These are phyloP conservation scores for Oligia fasciuncula DNA, from an alignment of 2,888 invertebrate species.

Conservation along the genomic window DNA sequence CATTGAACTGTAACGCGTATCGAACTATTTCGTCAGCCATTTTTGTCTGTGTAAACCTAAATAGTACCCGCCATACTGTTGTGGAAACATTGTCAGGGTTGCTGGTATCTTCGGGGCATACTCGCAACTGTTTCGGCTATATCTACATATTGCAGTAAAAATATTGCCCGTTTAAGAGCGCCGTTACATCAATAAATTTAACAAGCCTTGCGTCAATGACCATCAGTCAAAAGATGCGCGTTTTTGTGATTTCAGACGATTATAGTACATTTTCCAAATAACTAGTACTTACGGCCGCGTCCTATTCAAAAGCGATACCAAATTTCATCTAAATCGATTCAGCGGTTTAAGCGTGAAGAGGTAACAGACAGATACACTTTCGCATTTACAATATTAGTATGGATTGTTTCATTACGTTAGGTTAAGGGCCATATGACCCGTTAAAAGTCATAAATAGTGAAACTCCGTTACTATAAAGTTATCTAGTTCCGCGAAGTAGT, in stretches of 20 bases:
- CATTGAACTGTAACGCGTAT: not conserved
- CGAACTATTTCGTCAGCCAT: no score
- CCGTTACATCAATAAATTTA: not conserved
- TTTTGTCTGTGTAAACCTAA: not conserved
- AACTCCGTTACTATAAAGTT: not conserved
- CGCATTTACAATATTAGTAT: no score
- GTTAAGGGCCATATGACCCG: not conserved
- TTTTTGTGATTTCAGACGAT: not conserved
- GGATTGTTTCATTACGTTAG: not conserved
- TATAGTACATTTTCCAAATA: slow-evolving; percentile 52
- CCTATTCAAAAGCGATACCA: not conserved
- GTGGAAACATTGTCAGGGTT: not conserved
- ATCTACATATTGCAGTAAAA: not conserved
- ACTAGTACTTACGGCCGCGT: slow-evolving; percentile 34
- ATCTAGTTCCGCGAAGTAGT: not conserved
- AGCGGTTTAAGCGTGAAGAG: no score
- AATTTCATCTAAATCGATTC: no score
- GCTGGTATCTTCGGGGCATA: not conserved
- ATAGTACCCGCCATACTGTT: not conserved
- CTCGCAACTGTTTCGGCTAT: not conserved
- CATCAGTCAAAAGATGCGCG: not conserved
- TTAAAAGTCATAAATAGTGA: not conserved
- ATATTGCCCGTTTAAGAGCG: not conserved
- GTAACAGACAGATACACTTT: no score
- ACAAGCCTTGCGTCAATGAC: not conserved